A percentile compares a stretch with the other conserved stretches of the same genome.
These are phyloP conservation scores for Platichthys stellatus DNA, from an alignment of 2,113 vertebrate species.

Conservation along the genomic window DNA sequence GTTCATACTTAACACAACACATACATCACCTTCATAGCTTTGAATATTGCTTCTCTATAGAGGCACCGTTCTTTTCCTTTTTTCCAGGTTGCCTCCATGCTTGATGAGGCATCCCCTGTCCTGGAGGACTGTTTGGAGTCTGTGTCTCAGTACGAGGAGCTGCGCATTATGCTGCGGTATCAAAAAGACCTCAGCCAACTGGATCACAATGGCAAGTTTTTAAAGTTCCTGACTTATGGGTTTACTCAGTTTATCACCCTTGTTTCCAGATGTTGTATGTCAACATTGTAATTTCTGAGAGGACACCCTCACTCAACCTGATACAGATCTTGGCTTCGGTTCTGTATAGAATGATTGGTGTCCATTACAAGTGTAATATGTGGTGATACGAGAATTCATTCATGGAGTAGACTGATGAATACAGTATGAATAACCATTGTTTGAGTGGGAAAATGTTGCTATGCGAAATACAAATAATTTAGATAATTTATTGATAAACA, in stretches of 20 bases:
- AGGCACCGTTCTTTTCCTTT: not conserved
- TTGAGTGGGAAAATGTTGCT: too few relatives aligned
- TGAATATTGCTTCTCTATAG: not conserved
- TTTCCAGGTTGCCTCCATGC: slow-evolving; percentile 52
- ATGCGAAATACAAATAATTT: too few relatives aligned
- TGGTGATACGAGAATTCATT: too few relatives aligned
- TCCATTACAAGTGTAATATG: too few relatives aligned
- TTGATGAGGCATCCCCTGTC: slow-evolving; percentile 45
- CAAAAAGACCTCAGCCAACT: slow-evolving; percentile 44
- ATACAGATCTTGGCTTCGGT: too few relatives aligned
- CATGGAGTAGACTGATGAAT: too few relatives aligned
- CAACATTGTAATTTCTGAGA: too few relatives aligned
- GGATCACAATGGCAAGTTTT: slow-evolving; percentile 46
- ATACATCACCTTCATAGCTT: not conserved
- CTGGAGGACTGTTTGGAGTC: slow-evolving; percentile 57
- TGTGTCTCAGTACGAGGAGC: slow-evolving; percentile 41
- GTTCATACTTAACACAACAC: slow-evolving; percentile 23
- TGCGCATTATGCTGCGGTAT: slow-evolving; percentile 61
- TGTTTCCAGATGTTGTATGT: not conserved
- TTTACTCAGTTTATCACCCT: not conserved
- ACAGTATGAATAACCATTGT: too few relatives aligned
- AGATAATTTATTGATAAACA: too few relatives aligned
- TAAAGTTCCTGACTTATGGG: not conserved
- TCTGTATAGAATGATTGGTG: too few relatives aligned
- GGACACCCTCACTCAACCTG: too few relatives aligned